These are phyloP conservation scores for Lophura nycthemera DNA, from an alignment of 2,113 vertebrate genomes.

Conservation along the genomic window DNA sequence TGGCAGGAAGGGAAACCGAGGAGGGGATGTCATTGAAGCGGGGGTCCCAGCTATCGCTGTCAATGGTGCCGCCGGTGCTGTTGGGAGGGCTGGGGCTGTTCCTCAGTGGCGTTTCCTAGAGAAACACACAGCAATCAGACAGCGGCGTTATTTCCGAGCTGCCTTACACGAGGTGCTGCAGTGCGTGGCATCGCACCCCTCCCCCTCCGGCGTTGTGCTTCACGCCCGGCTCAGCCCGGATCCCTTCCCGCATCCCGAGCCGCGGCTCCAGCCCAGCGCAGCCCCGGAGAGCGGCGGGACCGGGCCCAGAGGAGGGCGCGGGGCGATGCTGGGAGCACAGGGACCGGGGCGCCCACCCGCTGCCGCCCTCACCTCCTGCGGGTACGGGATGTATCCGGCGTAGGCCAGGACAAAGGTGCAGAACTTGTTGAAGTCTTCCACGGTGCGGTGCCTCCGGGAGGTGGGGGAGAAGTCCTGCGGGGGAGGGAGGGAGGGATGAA, in stretches of 20 bases:
- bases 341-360: too few species aligned
- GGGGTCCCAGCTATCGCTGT: slow-evolving; percentile 93
- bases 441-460: slow-evolving; percentile 86
- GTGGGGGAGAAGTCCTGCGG: slow-evolving; percentile 86
- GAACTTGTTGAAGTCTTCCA: slow-evolving; percentile 98
- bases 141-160: too few species aligned
- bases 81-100: slow-evolving; percentile 95
- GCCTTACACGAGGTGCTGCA: too few species aligned
- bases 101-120: slow-evolving; percentile 86
- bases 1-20: slow-evolving; percentile 69
- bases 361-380: slow-evolving; percentile 85
- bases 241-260: too few species aligned
- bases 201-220: too few species aligned
- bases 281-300: too few species aligned
- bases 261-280: too few species aligned
- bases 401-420: slow-evolving; percentile 97
- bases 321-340: too few species aligned
- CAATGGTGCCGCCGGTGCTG: slow-evolving; percentile 93
- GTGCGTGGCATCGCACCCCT: too few species aligned
- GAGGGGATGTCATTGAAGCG: slow-evolving; percentile 76
- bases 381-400: slow-evolving; percentile 94
- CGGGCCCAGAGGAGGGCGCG: too few species aligned
- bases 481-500: too few species aligned
- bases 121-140: background rate
- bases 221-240: too few species aligned